Percentiles rank a stretch among this genome's conserved stretches.
phyloP scores from a whole-genome alignment of 2,797 vertebrate genomes.

The Pristis pectinata region DNA sequence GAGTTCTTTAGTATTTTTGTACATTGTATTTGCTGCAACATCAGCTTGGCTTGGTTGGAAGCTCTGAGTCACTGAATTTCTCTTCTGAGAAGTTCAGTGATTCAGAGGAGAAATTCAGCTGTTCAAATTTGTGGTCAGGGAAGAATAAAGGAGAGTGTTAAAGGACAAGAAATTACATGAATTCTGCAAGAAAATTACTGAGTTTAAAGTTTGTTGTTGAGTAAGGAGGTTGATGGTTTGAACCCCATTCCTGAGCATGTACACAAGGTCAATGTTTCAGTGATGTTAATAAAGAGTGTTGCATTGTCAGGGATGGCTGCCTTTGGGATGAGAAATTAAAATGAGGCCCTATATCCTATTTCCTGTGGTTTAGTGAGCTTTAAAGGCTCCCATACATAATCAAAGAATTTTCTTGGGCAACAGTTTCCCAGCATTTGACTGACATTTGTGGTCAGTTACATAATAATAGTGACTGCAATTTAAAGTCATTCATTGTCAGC shows the following conservation, averaged over 20 bases:
- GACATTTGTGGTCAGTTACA: not conserved
- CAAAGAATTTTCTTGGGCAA: not conserved
- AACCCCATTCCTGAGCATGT: not conserved
- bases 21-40: not conserved
- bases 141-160: too few relatives aligned
- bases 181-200: too few relatives aligned
- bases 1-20: not conserved
- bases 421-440: not conserved
- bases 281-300: not conserved
- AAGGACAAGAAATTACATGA: too few relatives aligned
- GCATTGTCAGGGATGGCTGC: not conserved
- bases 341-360: not conserved
- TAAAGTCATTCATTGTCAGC: not conserved
- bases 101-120: too few relatives aligned
- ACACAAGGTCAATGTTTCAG: not conserved
- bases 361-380: not conserved
- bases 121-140: too few relatives aligned
- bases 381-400: not conserved
- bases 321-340: not conserved
- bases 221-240: not conserved
- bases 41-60: not conserved
- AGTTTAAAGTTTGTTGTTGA: not conserved
- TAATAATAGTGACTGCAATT: not conserved
- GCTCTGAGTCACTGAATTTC: not conserved
- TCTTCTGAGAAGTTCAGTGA: too few relatives aligned